Evolutionary conservation across 2,797 vertebrate genomes (phyloP).

Genomic region (Pempheris klunzingeri): DNA sequence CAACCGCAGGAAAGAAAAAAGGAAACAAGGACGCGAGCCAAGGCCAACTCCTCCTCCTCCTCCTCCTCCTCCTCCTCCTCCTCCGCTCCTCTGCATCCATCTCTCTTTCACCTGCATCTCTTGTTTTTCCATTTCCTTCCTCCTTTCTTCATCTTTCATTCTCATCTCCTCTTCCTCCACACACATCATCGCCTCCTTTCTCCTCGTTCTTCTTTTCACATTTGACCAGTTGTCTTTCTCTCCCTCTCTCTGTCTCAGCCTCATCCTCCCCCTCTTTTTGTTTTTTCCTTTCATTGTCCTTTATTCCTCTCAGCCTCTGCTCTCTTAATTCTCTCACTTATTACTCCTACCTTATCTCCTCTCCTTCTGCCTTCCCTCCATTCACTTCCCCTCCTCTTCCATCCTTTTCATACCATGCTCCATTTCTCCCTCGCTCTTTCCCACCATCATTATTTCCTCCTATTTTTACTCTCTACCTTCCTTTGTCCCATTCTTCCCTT

Average conservation of each 20-base stretch:
- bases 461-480: not conserved
- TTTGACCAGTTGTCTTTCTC: not conserved
- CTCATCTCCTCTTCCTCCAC: not conserved
- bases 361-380: not conserved
- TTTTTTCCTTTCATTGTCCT: not conserved
- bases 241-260: not conserved
- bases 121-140: not conserved
- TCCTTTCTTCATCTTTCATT: constrained; percentile 8
- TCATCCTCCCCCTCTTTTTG: too few relatives aligned
- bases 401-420: not conserved
- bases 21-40: constrained; percentile 49
- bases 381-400: not conserved
- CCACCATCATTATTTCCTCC: not conserved
- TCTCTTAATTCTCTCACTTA: too few relatives aligned
- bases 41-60: constrained; percentile 35
- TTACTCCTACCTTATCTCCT: not conserved
- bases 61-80: not conserved
- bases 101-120: constrained; percentile 17
- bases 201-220: not conserved
- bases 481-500: too few relatives aligned
- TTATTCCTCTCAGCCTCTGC: not conserved
- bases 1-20: constrained; percentile 40
- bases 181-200: not conserved
- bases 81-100: not conserved
- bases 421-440: not conserved